phyloP scores from a whole-genome alignment of 1,140 invertebrate species.

The Eufriesea mexicana region DNA sequence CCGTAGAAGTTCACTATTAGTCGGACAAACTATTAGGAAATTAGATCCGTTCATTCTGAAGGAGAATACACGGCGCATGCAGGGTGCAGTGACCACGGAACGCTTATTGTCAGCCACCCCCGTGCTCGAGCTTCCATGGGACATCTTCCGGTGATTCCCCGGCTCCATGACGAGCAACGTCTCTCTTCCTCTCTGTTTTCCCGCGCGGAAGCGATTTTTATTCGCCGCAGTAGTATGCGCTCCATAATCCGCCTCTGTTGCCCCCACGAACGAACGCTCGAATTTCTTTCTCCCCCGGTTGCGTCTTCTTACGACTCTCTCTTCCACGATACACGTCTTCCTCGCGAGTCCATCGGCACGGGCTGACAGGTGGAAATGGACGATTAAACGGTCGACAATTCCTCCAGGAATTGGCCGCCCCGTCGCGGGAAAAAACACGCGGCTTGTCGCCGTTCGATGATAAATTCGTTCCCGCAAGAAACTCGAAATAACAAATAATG shows the following conservation, averaged over 20 bases:
- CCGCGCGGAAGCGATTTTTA: slow-evolving; percentile 63
- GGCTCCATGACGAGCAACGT: slow-evolving; percentile 53
- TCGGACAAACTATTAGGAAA: slow-evolving; percentile 5
- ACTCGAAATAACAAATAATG: too few species aligned
- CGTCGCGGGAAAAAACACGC: slow-evolving; percentile 32
- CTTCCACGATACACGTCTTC: slow-evolving; percentile 65
- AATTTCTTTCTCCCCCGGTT: slow-evolving; percentile 66
- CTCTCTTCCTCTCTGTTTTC: slow-evolving; percentile 49
- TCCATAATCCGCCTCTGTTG: slow-evolving; percentile 72
- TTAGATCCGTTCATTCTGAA: not conserved
- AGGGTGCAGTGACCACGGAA: slow-evolving; percentile 18
- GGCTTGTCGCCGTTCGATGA: slow-evolving; percentile 7
- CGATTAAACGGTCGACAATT: slow-evolving; percentile 74
- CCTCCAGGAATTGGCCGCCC: slow-evolving; percentile 71
- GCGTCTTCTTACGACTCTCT: slow-evolving; percentile 63
- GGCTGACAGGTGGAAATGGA: slow-evolving; percentile 79
- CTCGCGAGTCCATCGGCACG: slow-evolving; percentile 74
- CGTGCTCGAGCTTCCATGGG: slow-evolving; percentile 4
- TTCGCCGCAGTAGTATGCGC: slow-evolving; percentile 60
- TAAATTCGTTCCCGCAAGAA: slow-evolving; percentile 1
- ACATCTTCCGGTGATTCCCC: slow-evolving; percentile 51
- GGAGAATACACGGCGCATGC: not conserved
- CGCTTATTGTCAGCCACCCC: slow-evolving; percentile 47
- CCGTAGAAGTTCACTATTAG: too few species aligned
- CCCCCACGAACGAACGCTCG: slow-evolving; percentile 66